Base-by-base conservation (phyloP, 2,888 invertebrate genomes). In the Dioctria linearis region DNA sequence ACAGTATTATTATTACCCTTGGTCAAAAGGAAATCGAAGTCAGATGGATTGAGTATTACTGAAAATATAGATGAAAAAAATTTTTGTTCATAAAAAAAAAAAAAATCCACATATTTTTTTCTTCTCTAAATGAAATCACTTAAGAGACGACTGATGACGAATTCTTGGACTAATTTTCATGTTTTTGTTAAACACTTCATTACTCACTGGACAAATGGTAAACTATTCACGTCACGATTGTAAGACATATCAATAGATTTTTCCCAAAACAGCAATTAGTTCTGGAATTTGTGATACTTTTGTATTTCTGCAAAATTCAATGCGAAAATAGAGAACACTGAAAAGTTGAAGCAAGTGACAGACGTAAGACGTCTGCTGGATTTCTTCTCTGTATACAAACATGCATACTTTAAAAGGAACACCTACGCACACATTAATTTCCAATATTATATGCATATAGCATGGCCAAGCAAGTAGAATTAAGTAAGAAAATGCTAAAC, bases 11-110 rank as follows among this genome's bases (percentile, higher is more conserved):
- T 25, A 85, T 66, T 61, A 4, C 67, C 88, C 86, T 88, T 88
- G 59, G 88, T 87, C 84, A 87, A 85, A 82, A 89, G 85, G 86
- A 86, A 88, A 86, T 89, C 89, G 84, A 89, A 88, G 85, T 89
- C 88, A 83, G 86, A 87, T 85, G 88, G 85, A 84, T 87, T 88
- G 71, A 88, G 85, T 84, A 88, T 86, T 82, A 89, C 88, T 89
- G 85, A 78, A 83, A 61, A 61, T 57, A 75, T 59, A 75, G 5
- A 42, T 8, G 25, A 5, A 51, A 9, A 46, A 37, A 49, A 8
- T 25, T 51, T 3, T 49, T 49, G 4, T 9, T 51, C n/a, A 69
- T n/a, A 61, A 40, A 13, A 42, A 51, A 40, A 13, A 42, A 51
- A 37, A 66, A 78, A 51, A 46, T 25, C 40, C 25, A 63, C n/a